These are phyloP conservation scores for Anomalospiza imberbis DNA, from an alignment of 2,797 vertebrate genomes.

Conservation along the genomic window DNA sequence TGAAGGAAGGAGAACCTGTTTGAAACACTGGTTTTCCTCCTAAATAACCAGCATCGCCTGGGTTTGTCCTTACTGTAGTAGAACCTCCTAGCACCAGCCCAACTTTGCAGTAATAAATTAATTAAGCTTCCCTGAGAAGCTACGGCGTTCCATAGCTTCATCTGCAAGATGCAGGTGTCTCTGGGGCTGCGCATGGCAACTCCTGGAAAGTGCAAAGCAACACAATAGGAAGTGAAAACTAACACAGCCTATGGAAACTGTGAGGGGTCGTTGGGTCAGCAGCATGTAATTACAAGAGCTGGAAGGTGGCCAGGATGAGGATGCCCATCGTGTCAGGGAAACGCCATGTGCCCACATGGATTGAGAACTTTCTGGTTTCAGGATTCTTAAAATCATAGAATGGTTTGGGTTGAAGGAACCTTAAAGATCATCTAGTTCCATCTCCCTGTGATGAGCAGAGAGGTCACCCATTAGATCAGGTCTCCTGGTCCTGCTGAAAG, in stretches of 20 bases:
- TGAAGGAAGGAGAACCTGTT: background rate
- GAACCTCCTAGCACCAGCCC: background rate
- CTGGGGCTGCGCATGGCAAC: background rate
- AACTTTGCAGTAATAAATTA: background rate
- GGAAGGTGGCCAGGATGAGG: background rate
- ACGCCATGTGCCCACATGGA: background rate
- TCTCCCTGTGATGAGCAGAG: background rate
- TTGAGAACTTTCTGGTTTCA: background rate
- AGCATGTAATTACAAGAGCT: slow-evolving; percentile 55
- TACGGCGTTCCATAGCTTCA: background rate
- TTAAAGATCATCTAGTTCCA: background rate
- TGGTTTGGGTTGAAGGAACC: background rate
- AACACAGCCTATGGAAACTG: slow-evolving; percentile 52
- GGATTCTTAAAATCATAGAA: background rate
- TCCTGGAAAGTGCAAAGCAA: slow-evolving; percentile 20
- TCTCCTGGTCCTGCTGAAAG: background rate
- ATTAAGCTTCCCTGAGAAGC: background rate
- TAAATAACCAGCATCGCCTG: background rate
- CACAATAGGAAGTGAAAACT: slow-evolving; percentile 51
- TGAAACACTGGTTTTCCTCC: background rate
- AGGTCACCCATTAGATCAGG: background rate
- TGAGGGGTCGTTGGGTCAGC: slow-evolving; percentile 9
- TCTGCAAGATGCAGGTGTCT: slow-evolving; percentile 12
- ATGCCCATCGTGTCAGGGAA: background rate
- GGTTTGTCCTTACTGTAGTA: background rate